Evolutionary conservation across 2,113 vertebrate species (phyloP).

Genomic region (Riparia riparia): DNA sequence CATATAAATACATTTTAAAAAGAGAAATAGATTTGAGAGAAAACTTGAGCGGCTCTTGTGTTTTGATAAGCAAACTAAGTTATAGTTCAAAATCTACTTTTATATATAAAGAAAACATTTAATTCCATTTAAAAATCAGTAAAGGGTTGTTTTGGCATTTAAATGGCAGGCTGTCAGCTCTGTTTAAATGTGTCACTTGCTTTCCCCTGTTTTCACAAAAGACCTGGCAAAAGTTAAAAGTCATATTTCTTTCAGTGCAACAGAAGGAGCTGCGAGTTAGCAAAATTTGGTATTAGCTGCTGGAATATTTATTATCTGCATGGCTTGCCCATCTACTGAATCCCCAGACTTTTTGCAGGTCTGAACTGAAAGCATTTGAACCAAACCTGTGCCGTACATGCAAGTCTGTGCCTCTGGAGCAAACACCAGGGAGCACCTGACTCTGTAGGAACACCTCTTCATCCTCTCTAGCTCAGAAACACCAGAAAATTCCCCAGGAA

Average conservation of each 20-base stretch:
- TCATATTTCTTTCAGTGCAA: background rate
- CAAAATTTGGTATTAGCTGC: background rate
- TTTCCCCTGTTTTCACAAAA: background rate
- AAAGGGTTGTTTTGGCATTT: slow-evolving; percentile 25
- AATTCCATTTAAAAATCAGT: background rate
- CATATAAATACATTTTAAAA: slow-evolving; percentile 2
- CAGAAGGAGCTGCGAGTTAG: background rate
- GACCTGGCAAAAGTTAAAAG: slow-evolving; percentile 48
- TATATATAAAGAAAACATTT: background rate
- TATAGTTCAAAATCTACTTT: slow-evolving; percentile 29
- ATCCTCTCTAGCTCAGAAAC: rapidly evolving
- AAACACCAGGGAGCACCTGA: background rate
- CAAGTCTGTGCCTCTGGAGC: background rate
- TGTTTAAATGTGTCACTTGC: background rate
- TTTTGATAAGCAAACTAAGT: slow-evolving; percentile 2
- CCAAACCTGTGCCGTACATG: rapidly evolving
- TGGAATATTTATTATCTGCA: background rate
- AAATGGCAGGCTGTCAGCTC: slow-evolving; percentile 5
- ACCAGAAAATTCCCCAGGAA: background rate
- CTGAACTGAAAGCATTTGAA: rapidly evolving
- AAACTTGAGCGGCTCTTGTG: background rate
- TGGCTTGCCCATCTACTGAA: rapidly evolving
- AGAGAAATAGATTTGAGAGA: background rate
- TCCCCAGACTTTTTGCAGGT: background rate
- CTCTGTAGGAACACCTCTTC: background rate